phyloP scores from a whole-genome alignment of 2,113 vertebrate species.

The Archocentrus centrarchus region DNA sequence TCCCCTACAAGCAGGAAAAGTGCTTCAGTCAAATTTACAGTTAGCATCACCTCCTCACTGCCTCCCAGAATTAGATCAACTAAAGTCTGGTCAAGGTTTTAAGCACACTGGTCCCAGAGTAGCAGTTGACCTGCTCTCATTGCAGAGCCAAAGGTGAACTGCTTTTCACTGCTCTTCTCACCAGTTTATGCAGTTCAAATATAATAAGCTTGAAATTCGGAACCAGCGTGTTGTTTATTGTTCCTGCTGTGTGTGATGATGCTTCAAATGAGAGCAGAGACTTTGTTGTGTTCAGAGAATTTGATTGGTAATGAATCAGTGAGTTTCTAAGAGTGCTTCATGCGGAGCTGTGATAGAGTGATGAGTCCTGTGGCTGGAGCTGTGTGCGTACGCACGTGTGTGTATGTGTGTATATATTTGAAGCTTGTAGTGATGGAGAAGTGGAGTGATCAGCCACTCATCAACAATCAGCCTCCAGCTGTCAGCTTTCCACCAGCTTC shows the following conservation, averaged over 20 bases:
- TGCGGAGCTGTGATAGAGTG: background rate
- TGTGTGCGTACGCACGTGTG: background rate
- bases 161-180: background rate
- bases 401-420: background rate
- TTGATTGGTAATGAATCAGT: background rate
- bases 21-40: background rate
- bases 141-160: slow-evolving; percentile 3
- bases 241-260: background rate
- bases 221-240: slow-evolving; percentile 8
- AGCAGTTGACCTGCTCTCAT: slow-evolving; percentile 15
- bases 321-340: background rate
- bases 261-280: slow-evolving; percentile 6
- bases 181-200: background rate
- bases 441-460: slow-evolving; percentile 24
- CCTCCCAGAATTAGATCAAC: slow-evolving; percentile 9
- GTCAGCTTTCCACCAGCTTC: slow-evolving; percentile 28
- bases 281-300: slow-evolving; percentile 24
- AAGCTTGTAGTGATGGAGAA: background rate
- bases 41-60: background rate
- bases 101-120: background rate
- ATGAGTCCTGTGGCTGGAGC: background rate
- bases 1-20: background rate
- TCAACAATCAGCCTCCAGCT: slow-evolving; percentile 44
- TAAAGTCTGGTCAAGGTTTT: background rate
- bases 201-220: slow-evolving; percentile 12